Conservation (phyloP, 2,888 invertebrate species). For the Cataglyphis altisquamis region DNA sequence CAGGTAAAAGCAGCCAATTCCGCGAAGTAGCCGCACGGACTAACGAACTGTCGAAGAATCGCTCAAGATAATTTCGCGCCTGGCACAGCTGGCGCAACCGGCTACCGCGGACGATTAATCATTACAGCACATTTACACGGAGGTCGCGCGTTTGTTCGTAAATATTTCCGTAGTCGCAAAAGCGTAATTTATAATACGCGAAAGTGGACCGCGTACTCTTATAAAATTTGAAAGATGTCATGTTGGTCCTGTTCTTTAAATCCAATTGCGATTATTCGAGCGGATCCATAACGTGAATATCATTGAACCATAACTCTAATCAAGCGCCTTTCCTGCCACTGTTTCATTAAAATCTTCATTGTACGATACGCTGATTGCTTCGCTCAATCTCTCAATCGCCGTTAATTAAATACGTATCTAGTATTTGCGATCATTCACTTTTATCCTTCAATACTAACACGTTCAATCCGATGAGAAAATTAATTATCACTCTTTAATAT, state of each 20-base stretch:
- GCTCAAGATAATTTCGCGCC: constrained; percentile 52
- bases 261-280: not conserved
- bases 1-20: constrained; percentile 51
- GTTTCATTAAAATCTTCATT: constrained; percentile 30
- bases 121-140: constrained; percentile 42
- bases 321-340: not conserved
- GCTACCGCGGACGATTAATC: constrained; percentile 55
- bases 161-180: constrained; percentile 45
- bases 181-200: constrained; percentile 24
- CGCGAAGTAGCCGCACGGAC: constrained; percentile 44
- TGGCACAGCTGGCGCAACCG: constrained; percentile 50
- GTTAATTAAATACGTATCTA: constrained; percentile 46
- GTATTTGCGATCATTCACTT: constrained; percentile 18
- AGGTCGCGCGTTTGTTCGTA: constrained; percentile 39
- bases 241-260: not conserved
- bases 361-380: constrained; percentile 31
- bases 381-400: constrained; percentile 38
- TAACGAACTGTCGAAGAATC: constrained; percentile 57
- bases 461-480: constrained; percentile 2
- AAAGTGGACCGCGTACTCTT: constrained; percentile 28
- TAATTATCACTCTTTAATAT: constrained; percentile 30
- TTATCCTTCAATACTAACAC: constrained; percentile 14
- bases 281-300: not conserved
- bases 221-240: constrained; percentile 12
- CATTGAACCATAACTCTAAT: not conserved